A percentile compares a stretch with the other conserved stretches of the same genome.
These are phyloP conservation scores for Bos indicus DNA, from an alignment of 2,113 vertebrate genomes.

Conservation along the genomic window DNA sequence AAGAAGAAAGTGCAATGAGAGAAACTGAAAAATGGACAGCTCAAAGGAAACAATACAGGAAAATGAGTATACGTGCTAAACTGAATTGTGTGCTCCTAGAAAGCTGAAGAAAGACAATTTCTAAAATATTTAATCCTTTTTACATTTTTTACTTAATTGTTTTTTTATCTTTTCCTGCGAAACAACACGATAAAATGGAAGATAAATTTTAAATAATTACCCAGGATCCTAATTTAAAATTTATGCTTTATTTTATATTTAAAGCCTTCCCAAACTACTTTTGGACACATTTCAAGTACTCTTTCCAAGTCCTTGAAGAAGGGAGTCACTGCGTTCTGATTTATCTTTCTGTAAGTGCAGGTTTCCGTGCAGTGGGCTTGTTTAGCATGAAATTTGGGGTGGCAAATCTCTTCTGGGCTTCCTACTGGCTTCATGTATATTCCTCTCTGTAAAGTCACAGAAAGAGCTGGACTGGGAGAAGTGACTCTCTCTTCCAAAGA, in stretches of 20 bases:
- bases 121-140: neutral
- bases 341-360: neutral
- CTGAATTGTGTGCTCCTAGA: neutral
- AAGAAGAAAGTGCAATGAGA: neutral
- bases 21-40: neutral
- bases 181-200: neutral
- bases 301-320: neutral
- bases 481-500: neutral
- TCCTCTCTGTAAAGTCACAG: neutral
- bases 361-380: neutral
- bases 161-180: neutral
- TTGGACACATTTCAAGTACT: neutral
- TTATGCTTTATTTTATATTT: neutral
- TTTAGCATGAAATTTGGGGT: neutral
- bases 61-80: neutral
- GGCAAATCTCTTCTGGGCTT: neutral
- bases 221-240: neutral
- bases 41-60: neutral
- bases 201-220: constrained; percentile 24
- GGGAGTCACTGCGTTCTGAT: neutral
- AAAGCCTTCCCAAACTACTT: neutral
- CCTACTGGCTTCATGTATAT: neutral
- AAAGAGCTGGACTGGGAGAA: neutral
- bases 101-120: neutral
- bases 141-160: neutral